phyloP scores from a whole-genome alignment of 2,797 vertebrate species.

The Phaenicophaeus curvirostris region DNA sequence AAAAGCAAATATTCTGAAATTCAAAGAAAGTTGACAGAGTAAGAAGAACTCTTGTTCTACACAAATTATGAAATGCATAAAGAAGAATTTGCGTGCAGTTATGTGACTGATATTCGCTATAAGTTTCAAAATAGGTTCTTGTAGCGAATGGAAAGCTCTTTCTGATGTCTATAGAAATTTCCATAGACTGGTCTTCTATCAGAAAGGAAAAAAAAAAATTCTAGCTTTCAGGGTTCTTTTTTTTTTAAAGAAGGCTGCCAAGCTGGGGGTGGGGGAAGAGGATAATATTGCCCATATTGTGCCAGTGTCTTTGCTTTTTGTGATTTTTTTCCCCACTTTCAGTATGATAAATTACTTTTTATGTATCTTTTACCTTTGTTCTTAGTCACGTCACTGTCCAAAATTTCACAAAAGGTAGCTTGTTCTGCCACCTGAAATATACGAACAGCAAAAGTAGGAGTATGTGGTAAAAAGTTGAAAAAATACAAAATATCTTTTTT shows the following conservation, averaged over 20 bases:
- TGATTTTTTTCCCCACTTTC: background rate
- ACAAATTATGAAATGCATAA: background rate
- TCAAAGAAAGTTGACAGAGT: background rate
- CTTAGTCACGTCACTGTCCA: background rate
- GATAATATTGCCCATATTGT: background rate
- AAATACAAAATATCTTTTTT: background rate
- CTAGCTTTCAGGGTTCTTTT: background rate
- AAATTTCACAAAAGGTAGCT: background rate
- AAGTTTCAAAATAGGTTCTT: background rate
- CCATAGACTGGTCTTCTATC: background rate
- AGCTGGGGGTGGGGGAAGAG: rapidly evolving
- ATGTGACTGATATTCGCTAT: background rate
- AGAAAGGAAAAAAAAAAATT: background rate
- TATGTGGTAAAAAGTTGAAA: background rate
- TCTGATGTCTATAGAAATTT: background rate
- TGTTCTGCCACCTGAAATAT: background rate
- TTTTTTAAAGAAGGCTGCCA: background rate
- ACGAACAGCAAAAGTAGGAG: background rate
- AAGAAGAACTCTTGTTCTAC: background rate
- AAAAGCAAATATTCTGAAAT: background rate
- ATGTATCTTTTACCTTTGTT: background rate
- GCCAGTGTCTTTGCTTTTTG: background rate
- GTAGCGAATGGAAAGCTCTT: background rate
- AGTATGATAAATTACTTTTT: background rate
- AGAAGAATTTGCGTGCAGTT: background rate